Conservation (phyloP, 2,888 invertebrate species). For the Atrina japonica region DNA sequence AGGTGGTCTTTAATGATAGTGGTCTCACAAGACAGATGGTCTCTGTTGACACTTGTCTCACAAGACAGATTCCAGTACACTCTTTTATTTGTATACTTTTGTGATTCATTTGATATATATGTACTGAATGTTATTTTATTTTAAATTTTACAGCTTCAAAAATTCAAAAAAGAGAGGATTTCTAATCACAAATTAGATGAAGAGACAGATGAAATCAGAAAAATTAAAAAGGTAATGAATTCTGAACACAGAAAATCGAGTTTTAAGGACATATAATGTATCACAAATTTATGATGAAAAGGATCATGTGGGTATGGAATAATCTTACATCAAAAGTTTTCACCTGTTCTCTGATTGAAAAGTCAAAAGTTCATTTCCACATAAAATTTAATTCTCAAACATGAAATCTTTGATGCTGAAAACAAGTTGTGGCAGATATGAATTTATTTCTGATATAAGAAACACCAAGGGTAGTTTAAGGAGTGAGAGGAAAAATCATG, state of each 20-base stretch:
- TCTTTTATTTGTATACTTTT: not conserved
- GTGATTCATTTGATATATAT: not conserved
- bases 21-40: no score
- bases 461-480: no score
- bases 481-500: no score
- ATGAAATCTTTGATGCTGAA: no score
- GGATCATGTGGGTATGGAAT: not conserved
- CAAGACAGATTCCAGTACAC: no score
- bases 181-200: slow-evolving; percentile 75
- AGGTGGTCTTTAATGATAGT: no score
- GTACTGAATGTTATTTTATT: slow-evolving; percentile 2
- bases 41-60: no score
- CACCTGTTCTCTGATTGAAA: not conserved
- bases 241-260: not conserved
- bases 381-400: no score
- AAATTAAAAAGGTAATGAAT: slow-evolving; percentile 86
- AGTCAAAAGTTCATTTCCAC: no score
- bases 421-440: no score
- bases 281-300: not conserved
- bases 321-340: not conserved
- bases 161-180: slow-evolving; percentile 89
- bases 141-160: slow-evolving; percentile 85
- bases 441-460: no score
- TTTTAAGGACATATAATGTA: no score
- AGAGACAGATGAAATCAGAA: slow-evolving; percentile 89